Percentiles rank a stretch among this genome's conserved stretches.
Evolutionary conservation across 2,888 invertebrate species (phyloP).

Genomic region (Caenorhabditis sinica): DNA sequence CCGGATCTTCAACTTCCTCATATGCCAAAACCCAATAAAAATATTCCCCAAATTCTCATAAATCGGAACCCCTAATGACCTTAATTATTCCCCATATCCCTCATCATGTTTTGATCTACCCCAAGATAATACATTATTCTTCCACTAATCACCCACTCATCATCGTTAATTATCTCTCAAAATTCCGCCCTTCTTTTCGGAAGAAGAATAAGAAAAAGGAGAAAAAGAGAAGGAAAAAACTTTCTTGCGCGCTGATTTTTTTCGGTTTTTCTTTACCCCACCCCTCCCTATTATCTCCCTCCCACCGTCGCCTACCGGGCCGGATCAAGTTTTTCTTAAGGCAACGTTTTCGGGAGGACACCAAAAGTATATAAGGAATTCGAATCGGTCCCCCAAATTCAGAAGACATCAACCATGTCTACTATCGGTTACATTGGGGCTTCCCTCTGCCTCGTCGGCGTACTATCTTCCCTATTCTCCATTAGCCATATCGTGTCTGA

Average conservation of each 20-base stretch:
- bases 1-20: no score
- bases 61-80: not conserved
- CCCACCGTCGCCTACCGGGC: not conserved
- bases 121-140: not conserved
- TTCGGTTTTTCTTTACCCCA: conserved; percentile 16
- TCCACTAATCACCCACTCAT: not conserved
- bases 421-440: conserved; percentile 69
- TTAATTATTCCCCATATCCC: not conserved
- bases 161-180: not conserved
- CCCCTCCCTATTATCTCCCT: not conserved
- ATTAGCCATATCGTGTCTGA: conserved; percentile 73
- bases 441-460: conserved; percentile 66
- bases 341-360: conserved; percentile 28
- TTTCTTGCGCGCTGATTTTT: conserved; percentile 13
- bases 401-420: conserved; percentile 44
- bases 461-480: conserved; percentile 69
- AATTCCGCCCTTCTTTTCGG: not conserved
- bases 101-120: not conserved
- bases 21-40: no score
- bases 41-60: no score
- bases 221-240: not conserved
- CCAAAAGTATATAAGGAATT: conserved; percentile 16
- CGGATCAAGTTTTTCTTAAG: conserved; percentile 55
- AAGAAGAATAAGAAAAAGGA: conserved; percentile 17
- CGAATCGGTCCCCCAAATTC: no score